These are phyloP conservation scores for Nesidiocoris tenuis DNA, from an alignment of 2,888 invertebrate species.

Conservation along the genomic window DNA sequence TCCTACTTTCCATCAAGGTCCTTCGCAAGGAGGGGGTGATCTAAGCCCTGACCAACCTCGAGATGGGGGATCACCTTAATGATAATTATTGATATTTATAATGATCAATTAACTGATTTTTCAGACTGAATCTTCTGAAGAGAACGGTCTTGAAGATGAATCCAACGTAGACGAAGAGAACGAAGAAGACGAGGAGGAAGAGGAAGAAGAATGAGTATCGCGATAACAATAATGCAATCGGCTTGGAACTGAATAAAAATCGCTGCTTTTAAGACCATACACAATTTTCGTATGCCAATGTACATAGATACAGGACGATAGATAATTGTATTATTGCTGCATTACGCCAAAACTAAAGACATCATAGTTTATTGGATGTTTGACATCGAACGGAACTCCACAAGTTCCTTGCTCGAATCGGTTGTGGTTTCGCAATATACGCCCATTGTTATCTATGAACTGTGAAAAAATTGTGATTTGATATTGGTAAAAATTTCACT, in stretches of 20 bases:
- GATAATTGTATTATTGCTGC: background rate
- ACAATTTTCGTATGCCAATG: background rate
- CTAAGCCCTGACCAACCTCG: too few species aligned
- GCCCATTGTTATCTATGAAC: background rate
- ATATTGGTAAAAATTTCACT: background rate
- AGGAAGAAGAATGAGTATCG: constrained; percentile 21
- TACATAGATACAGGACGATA: background rate
- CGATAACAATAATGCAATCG: constrained; percentile 5
- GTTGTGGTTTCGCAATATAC: background rate
- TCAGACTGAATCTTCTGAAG: constrained; percentile 46
- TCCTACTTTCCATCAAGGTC: too few species aligned
- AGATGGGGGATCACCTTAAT: too few species aligned
- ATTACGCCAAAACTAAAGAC: background rate
- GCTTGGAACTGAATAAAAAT: constrained; percentile 7
- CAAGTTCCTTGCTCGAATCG: too few species aligned
- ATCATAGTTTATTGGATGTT: too few species aligned
- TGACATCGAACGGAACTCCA: background rate
- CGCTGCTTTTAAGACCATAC: constrained; percentile 3
- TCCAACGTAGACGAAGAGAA: constrained; percentile 35
- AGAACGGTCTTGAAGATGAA: constrained; percentile 40
- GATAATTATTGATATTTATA: too few species aligned
- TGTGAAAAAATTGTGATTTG: background rate
- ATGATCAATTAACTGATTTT: too few species aligned
- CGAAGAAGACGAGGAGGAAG: constrained; percentile 35
- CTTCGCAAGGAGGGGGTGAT: too few species aligned